Evolutionary conservation across 2,888 invertebrate species (phyloP).

Genomic region (Drosophila kambysellisi): DNA sequence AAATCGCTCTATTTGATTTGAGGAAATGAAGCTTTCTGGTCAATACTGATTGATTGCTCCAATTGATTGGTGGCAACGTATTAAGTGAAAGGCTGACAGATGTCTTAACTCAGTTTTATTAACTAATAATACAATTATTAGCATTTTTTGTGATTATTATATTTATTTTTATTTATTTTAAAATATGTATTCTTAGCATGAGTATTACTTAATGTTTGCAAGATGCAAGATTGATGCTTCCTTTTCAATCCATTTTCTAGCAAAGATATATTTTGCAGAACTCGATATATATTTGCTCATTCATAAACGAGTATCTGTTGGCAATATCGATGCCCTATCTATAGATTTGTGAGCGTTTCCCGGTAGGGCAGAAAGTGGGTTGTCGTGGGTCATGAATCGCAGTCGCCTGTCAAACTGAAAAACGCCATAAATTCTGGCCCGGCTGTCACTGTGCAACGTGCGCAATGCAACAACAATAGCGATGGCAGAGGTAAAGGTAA

Average conservation of each 20-base stretch:
- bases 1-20: not conserved
- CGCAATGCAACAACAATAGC: constrained; percentile 46
- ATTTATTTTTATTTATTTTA: not conserved
- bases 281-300: not conserved
- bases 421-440: constrained; percentile 80
- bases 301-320: not conserved
- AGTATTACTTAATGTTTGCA: not conserved
- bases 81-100: constrained; percentile 3
- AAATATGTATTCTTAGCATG: not conserved
- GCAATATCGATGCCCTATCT: constrained; percentile 15
- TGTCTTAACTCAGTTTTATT: not conserved
- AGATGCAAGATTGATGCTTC: not conserved
- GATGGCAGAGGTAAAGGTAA: constrained; percentile 38
- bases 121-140: not conserved
- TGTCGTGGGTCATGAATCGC: constrained; percentile 59
- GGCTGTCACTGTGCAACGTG: constrained; percentile 54
- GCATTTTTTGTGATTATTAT: not conserved
- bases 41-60: constrained; percentile 16
- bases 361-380: constrained; percentile 46
- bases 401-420: constrained; percentile 78
- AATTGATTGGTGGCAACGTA: not conserved
- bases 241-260: not conserved
- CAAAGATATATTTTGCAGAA: not conserved
- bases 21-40: not conserved
- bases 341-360: constrained; percentile 12